Percentiles rank a stretch among this genome's conserved stretches.
phyloP scores from a whole-genome alignment of 2,113 vertebrate genomes.

The Carlito syrichta region DNA sequence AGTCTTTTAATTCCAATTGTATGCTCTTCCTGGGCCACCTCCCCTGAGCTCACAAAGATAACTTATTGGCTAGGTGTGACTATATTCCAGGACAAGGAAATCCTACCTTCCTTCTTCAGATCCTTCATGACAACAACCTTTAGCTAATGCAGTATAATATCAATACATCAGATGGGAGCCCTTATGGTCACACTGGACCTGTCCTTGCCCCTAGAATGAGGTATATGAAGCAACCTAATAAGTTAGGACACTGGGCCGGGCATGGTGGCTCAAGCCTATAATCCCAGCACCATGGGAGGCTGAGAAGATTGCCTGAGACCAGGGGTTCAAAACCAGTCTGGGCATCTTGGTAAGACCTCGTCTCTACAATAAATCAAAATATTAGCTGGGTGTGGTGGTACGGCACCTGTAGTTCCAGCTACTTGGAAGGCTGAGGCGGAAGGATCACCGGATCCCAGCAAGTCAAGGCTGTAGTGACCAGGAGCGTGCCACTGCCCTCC shows the following conservation, averaged over 20 bases:
- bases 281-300: no score
- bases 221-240: background rate
- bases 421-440: no score
- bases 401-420: no score
- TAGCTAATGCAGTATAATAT: background rate
- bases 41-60: background rate
- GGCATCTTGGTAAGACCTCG: no score
- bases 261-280: no score
- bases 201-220: background rate
- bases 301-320: no score
- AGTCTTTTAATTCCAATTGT: background rate
- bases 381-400: no score
- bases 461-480: no score
- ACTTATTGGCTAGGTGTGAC: background rate
- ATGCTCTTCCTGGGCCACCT: background rate
- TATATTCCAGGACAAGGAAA: background rate
- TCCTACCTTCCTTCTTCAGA: background rate
- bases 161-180: background rate
- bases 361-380: no score
- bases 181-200: background rate
- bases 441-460: no score
- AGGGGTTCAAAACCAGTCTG: no score
- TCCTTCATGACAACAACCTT: background rate
- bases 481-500: no score
- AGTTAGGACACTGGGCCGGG: background rate